phyloP scores from a whole-genome alignment of 2,888 invertebrate genomes.

The Girardia tigrina region DNA sequence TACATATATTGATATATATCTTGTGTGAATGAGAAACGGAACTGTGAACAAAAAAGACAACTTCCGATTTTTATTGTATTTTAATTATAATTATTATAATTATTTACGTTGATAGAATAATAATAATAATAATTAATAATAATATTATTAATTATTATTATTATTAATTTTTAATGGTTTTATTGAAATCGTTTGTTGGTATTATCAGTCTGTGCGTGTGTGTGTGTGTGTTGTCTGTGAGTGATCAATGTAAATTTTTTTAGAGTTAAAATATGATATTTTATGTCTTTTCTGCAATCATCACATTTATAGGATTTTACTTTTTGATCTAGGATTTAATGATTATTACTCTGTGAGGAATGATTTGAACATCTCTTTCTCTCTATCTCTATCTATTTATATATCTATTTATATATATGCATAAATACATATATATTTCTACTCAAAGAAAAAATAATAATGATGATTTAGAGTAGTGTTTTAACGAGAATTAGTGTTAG shows the following conservation, averaged over 20 bases:
- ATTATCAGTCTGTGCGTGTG: background rate
- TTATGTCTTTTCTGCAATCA: background rate
- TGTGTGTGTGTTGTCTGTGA: too few relatives aligned
- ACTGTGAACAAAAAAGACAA: too few relatives aligned
- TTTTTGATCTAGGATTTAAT: background rate
- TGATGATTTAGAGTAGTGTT: background rate
- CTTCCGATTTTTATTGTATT: background rate
- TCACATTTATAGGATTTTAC: background rate
- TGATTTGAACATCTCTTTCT: too few relatives aligned
- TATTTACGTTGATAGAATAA: too few relatives aligned
- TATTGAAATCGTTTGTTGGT: too few relatives aligned
- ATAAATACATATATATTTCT: background rate
- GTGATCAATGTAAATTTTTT: background rate
- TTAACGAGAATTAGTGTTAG: background rate
- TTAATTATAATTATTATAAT: background rate
- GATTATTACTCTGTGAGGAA: background rate
- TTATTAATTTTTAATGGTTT: too few relatives aligned
- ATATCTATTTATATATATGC: background rate
- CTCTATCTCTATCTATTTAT: background rate
- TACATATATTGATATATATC: too few relatives aligned
- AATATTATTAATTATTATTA: too few relatives aligned
- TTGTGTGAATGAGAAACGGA: too few relatives aligned
- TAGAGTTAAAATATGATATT: background rate
- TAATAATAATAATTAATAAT: too few relatives aligned
- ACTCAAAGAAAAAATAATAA: too few relatives aligned